A percentile compares a stretch with the other conserved stretches of the same genome.
Conservation (phyloP, 2,888 invertebrate genomes). For the Amiota minor region DNA sequence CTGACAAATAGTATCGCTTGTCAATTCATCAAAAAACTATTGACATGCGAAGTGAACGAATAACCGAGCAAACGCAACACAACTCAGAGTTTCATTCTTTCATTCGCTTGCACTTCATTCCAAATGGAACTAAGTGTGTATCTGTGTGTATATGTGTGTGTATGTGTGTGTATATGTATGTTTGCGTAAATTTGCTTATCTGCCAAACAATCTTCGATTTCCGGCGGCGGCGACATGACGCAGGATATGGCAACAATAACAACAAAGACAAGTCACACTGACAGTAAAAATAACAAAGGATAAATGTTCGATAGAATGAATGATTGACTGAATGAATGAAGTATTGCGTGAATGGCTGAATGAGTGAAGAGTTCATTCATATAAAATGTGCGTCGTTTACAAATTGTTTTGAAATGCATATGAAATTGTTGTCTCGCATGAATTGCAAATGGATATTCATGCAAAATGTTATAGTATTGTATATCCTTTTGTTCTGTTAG, state of each 20-base stretch:
- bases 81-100: conserved; percentile 11
- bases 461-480: neutral
- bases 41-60: conserved; percentile 24
- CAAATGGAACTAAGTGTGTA: neutral
- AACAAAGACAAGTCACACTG: conserved; percentile 1
- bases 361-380: conserved; percentile 33
- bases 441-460: conserved; percentile 7
- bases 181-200: conserved; percentile 61
- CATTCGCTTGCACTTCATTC: conserved; percentile 25
- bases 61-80: too few species aligned
- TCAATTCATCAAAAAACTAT: conserved; percentile 70
- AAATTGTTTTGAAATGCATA: conserved; percentile 66
- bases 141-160: conserved; percentile 35
- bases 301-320: too few species aligned
- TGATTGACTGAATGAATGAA: too few species aligned
- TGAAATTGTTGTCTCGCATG: conserved; percentile 19
- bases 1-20: conserved; percentile 73
- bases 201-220: conserved; percentile 59
- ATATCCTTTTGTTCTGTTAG: neutral
- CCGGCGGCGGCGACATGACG: conserved; percentile 33
- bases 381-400: conserved; percentile 54
- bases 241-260: conserved; percentile 11
- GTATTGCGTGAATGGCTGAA: conserved; percentile 34
- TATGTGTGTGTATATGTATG: conserved; percentile 35
- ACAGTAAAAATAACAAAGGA: conserved; percentile 32